Evolutionary conservation across 2,888 invertebrate species (phyloP), one percentile per base, ranked within the genome.

Genomic region (Polydesmus complanatus): DNA sequence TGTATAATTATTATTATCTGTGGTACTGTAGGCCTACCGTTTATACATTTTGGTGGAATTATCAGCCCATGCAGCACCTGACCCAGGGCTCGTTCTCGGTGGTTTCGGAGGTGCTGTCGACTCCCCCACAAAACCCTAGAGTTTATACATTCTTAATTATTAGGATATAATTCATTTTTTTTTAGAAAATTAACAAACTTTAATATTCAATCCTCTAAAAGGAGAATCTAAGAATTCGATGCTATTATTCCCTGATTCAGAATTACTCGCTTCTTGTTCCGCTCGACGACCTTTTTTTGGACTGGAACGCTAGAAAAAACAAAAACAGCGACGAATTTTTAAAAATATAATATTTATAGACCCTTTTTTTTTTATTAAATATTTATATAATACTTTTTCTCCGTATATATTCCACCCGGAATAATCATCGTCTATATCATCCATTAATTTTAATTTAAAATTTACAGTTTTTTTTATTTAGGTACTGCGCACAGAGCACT

Each of bases 61-160:
- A n/a, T 56, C 56, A 21, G 56, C 56, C 56, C 56, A 56, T 14
- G 37, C 56, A n/a, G n/a, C n/a, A n/a, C n/a, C n/a, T n/a, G n/a
- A n/a, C 8, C 47, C 56, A 1, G 56, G 27, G 19, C 26, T 56
- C 25, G 21, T 27, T 1, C 56, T 37, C 1, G 56, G 56, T n/a
- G 56, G 56, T 56, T 56, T 56, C 25, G 47, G n/a, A n/a, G 56
- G 56, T 11, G 56, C 37, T 14, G 48, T 14, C 48, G 48, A 18
- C 11, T 18, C 48, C 11, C 18, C 48, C 11, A 22, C 56, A n/a
- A n/a, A n/a, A n/a, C n/a, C n/a, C n/a, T n/a, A n/a, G n/a, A n/a
- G n/a, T n/a, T n/a, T n/a, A n/a, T n/a, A n/a, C n/a, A n/a, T n/a
- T n/a, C n/a, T n/a, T n/a, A n/a, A n/a, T n/a, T n/a, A n/a, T n/a